phyloP scores from a whole-genome alignment of 2,888 invertebrate genomes.

The Scaptomyza cyrtandrae region DNA sequence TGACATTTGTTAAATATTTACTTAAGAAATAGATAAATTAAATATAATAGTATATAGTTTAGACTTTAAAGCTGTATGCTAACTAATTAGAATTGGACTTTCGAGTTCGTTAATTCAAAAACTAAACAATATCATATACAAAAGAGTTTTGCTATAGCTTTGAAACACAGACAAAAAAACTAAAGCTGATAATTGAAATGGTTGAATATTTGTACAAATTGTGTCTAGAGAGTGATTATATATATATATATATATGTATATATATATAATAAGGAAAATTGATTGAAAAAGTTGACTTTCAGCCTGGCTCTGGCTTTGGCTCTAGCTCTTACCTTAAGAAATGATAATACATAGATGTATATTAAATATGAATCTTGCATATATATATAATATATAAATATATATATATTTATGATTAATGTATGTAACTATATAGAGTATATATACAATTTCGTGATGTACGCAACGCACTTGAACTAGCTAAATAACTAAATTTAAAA shows the following conservation, averaged over 20 bases:
- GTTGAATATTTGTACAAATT: constrained; percentile 31
- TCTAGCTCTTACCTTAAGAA: constrained; percentile 37
- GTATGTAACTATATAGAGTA: not conserved
- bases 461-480: constrained; percentile 31
- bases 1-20: constrained; percentile 25
- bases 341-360: constrained; percentile 10
- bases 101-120: constrained; percentile 4
- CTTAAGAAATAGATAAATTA: constrained; percentile 18
- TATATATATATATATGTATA: no score
- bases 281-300: constrained; percentile 31
- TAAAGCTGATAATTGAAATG: not conserved
- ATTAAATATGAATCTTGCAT: not conserved
- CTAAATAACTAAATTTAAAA: constrained; percentile 31
- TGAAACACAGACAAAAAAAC: no score
- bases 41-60: constrained; percentile 14
- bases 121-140: constrained; percentile 31
- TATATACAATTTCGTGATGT: constrained; percentile 28
- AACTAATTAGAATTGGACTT: constrained; percentile 20
- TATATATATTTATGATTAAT: no score
- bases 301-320: constrained; percentile 41
- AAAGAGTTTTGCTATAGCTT: not conserved
- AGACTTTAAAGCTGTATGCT: constrained; percentile 12
- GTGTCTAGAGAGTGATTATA: not conserved
- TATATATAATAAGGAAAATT: no score
- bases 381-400: constrained; percentile 8